Conservation (phyloP, 2,888 invertebrate species). For the Amphimallon solstitiale region DNA sequence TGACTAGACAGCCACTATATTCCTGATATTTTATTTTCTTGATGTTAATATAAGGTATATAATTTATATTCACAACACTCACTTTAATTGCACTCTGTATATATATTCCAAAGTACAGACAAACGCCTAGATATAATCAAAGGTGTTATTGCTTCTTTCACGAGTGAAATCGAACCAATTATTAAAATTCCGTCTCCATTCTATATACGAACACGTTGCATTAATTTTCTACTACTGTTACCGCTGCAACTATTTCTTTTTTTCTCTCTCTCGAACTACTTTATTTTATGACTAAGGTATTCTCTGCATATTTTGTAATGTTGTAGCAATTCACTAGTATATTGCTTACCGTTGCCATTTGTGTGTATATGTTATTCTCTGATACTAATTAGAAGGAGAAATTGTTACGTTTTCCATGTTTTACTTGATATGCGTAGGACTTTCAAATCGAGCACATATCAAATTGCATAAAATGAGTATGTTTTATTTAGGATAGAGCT, state of each 20-base stretch:
- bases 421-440: slow-evolving; percentile 16
- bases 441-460: slow-evolving; percentile 8
- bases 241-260: not conserved
- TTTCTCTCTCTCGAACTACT: not conserved
- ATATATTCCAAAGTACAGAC: no score
- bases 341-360: not conserved
- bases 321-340: not conserved
- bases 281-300: no score
- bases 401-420: slow-evolving; percentile 4
- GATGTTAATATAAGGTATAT: no score
- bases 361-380: not conserved
- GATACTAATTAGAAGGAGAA: slow-evolving; percentile 24
- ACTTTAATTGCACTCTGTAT: no score
- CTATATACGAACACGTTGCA: not conserved
- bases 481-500: not conserved
- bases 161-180: slow-evolving; percentile 25
- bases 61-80: no score
- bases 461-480: not conserved
- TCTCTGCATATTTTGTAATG: slow-evolving; percentile 1
- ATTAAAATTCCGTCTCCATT: slow-evolving; percentile 14
- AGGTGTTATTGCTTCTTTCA: not conserved
- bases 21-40: no score
- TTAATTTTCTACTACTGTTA: slow-evolving; percentile 11
- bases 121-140: no score
- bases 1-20: no score